Base-by-base conservation (phyloP, 2,113 vertebrate species). In the Sceloporus tristichus region DNA sequence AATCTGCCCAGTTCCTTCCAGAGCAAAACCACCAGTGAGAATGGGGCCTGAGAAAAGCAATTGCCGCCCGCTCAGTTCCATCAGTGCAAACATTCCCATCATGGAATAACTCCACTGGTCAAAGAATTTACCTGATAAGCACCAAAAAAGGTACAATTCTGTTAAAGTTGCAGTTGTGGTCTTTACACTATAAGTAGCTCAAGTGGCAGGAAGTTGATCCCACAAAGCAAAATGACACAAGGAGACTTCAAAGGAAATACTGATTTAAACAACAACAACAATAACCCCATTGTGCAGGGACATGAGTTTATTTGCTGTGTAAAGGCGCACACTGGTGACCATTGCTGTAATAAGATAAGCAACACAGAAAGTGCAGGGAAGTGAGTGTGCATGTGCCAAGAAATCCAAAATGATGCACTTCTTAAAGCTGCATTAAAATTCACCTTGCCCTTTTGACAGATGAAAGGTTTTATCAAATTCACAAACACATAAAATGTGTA, bases 401-500 rank as follows among this genome's bases (percentile, higher is more conserved):
- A 88, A 94, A 93, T 82, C 76, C 92, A 89, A 11, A 48, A 1
- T 23, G 48, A 40, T 0, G 0, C 86, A 88, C 94, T 94, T 94
- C 94, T 90, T 90, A 93, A 91, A 93, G 85, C 77, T 48, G 29
- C 75, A 79, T 11, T 87, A 90, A 92, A 88, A 90, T 71, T 87
- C 54, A 88, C 88, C 92, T 88, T 86, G 48, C 23, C 91, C 80
- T 91, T 88, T 90, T 80, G 38, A 74, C 62, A 94, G 88, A 95
- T 92, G 93, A 95, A 92, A 93, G 90, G 25, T 87, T 96, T 96
- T 93, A 95, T 94, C 91, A 91, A 95, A 89, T 79, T 74, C 54
- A 92, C 53, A 59, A 78, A 83, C 70, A 34, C 87, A 29, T 81
- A 59, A 89, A 95, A 93, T 81, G 11, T 92, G 48, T 85, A 91